Percentiles rank a stretch among this genome's conserved stretches.
Evolutionary conservation across 2,113 vertebrate species (phyloP).

Genomic region (Aptenodytes forsteri): DNA sequence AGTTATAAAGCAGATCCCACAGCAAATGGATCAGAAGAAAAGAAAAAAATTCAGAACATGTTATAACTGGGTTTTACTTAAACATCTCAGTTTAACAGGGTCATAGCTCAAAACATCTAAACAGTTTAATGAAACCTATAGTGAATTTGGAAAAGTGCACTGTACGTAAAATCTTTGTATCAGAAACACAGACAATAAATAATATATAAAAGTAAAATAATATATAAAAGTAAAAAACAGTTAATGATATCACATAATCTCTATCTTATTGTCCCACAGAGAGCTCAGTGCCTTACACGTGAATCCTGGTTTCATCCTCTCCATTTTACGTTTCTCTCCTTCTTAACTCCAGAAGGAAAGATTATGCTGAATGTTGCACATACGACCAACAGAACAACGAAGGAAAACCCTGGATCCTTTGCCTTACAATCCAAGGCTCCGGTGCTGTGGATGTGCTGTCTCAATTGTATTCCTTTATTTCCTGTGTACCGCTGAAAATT

Average conservation of each 20-base stretch:
- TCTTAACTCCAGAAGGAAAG: background rate
- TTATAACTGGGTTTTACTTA: background rate
- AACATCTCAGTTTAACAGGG: background rate
- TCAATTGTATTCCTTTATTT: background rate
- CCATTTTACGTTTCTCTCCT: background rate
- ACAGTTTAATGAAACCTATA: background rate
- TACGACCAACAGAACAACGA: background rate
- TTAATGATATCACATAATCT: background rate
- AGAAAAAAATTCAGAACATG: background rate
- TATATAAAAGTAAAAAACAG: background rate
- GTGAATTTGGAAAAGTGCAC: background rate
- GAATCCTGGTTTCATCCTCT: background rate
- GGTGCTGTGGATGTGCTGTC: background rate
- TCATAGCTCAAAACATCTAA: background rate
- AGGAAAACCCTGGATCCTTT: background rate
- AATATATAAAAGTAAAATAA: background rate
- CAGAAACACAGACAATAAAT: background rate
- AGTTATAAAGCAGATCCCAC: background rate
- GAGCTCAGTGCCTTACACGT: background rate
- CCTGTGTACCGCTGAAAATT: accelerated
- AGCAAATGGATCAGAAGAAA: background rate
- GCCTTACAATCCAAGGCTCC: background rate
- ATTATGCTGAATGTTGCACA: background rate
- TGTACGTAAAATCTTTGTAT: background rate
- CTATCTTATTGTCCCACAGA: background rate